phyloP scores from a whole-genome alignment of 1,140 invertebrate species.

The Neotoxoptera formosana region DNA sequence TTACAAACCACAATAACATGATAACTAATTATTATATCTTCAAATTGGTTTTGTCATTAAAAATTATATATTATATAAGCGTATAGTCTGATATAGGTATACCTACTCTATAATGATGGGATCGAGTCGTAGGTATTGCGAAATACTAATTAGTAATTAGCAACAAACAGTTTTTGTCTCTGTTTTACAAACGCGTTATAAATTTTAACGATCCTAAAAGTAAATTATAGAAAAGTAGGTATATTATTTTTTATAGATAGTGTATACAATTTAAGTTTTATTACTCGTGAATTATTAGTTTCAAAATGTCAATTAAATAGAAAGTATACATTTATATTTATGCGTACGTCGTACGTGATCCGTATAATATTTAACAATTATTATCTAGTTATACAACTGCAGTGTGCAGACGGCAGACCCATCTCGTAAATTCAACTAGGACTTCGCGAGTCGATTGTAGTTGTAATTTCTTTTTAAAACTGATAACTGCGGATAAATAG shows the following conservation, averaged over 20 bases:
- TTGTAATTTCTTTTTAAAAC: not conserved
- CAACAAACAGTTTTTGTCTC: not conserved
- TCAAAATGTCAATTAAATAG: not conserved
- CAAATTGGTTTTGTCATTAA: not conserved
- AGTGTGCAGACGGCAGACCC: no score
- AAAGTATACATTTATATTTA: not conserved
- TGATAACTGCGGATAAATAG: not conserved
- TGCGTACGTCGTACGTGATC: not conserved
- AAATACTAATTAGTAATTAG: not conserved
- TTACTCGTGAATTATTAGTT: not conserved
- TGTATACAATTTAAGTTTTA: not conserved
- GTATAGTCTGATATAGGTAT: not conserved
- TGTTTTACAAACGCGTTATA: not conserved
- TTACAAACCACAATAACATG: conserved; percentile 11
- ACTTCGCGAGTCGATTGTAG: not conserved
- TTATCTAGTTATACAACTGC: not conserved
- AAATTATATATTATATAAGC: conserved; percentile 3
- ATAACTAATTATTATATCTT: not conserved
- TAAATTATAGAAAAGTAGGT: not conserved
- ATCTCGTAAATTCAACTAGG: not conserved
- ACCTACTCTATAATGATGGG: not conserved
- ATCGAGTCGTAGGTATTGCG: not conserved
- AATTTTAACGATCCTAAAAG: not conserved
- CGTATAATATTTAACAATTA: not conserved
- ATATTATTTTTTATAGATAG: not conserved